Percentiles rank a stretch among this genome's conserved stretches.
These are phyloP conservation scores for Agrilus mali DNA, from an alignment of 2,888 invertebrate genomes.

Conservation along the genomic window DNA sequence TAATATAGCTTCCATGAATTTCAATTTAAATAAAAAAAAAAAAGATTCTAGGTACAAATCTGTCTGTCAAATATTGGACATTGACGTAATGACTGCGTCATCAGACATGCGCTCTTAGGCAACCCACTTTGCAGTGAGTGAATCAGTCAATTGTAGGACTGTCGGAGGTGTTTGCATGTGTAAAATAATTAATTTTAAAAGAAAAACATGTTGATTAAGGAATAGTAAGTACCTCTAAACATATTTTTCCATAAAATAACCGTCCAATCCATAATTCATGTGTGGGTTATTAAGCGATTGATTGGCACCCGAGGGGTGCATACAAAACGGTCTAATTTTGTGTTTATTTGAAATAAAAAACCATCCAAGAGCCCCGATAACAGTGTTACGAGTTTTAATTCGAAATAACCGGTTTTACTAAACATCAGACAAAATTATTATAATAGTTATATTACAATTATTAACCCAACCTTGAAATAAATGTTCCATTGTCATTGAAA, in stretches of 20 bases:
- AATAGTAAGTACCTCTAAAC: conserved; percentile 48
- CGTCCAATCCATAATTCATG: too few relatives aligned
- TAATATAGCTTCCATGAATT: too few relatives aligned
- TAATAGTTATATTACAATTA: neutral
- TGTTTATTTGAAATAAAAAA: too few relatives aligned
- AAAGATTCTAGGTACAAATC: too few relatives aligned
- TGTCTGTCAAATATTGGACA: conserved; percentile 3
- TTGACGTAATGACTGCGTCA: conserved; percentile 54
- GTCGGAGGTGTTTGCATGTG: conserved; percentile 24
- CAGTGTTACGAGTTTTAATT: conserved; percentile 25
- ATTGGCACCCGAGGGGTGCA: too few relatives aligned
- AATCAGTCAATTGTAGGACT: conserved; percentile 37
- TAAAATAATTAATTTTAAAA: conserved; percentile 21
- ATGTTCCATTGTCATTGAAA: conserved; percentile 11
- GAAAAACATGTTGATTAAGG: conserved; percentile 56
- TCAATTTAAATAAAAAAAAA: too few relatives aligned
- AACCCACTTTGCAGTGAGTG: conserved; percentile 40
- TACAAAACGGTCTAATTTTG: too few relatives aligned
- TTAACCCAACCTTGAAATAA: conserved; percentile 13
- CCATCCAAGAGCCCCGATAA: neutral
- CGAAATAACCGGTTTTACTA: neutral
- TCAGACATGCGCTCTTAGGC: conserved; percentile 45
- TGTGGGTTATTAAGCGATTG: too few relatives aligned
- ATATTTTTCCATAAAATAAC: conserved; percentile 25
- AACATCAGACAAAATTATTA: neutral